phyloP scores from a whole-genome alignment of 2,888 invertebrate species.

The Lasioglossum morio region DNA sequence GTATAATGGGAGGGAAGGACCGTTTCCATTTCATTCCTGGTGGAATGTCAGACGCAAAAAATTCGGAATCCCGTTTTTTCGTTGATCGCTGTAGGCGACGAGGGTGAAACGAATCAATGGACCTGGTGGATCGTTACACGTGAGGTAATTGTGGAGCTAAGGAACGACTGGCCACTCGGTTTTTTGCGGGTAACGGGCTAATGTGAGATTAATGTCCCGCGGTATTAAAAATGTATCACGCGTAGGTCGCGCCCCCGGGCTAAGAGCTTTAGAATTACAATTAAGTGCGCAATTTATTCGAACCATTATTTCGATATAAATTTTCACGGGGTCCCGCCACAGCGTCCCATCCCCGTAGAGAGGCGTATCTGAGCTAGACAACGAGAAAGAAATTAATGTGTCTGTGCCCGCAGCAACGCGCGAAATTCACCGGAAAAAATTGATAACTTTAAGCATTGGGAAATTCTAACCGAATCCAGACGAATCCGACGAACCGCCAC shows the following conservation, averaged over 20 bases:
- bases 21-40: constrained; percentile 27
- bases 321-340: constrained; percentile 49
- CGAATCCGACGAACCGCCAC: neutral
- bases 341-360: constrained; percentile 19
- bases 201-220: constrained; percentile 76
- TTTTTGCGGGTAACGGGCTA: constrained; percentile 67
- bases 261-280: constrained; percentile 74
- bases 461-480: neutral
- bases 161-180: constrained; percentile 45
- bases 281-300: constrained; percentile 75
- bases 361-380: constrained; percentile 36
- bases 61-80: constrained; percentile 16
- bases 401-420: constrained; percentile 52
- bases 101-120: constrained; percentile 22
- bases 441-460: neutral
- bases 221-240: constrained; percentile 79
- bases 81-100: constrained; percentile 28
- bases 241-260: constrained; percentile 58
- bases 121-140: constrained; percentile 40
- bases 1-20: neutral
- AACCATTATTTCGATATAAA: constrained; percentile 68
- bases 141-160: constrained; percentile 54
- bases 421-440: constrained; percentile 52
- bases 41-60: constrained; percentile 41
- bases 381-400: constrained; percentile 69